Evolutionary conservation across 35 echinoderm and acorn worm species (phyloP), one percentile per base, ranked within the genome.

Genomic region (Lytechinus variegatus): DNA sequence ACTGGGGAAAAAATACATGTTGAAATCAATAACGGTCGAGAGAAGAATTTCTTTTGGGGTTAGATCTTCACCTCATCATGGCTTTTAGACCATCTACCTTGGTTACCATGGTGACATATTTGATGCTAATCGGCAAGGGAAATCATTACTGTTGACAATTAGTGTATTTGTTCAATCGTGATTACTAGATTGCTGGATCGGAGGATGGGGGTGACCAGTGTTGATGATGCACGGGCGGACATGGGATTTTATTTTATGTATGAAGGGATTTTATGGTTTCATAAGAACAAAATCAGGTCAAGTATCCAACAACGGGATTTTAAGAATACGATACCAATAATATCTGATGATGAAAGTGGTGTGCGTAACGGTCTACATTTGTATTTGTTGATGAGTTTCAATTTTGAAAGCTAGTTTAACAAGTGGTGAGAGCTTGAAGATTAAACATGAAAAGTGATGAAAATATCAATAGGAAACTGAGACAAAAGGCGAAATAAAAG

Each of bases 81-180:
- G 66, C n/a, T 79, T 5, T 7, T 79, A 79, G 2, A n/a, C 66
- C 12, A 60, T 12, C 57, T 10, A 79, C 66, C 8, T 4, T 79
- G 4, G 66, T 79, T 79, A 79, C 66, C 14, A 79, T 79, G 66
- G 66, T 7, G 66, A 79, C n/a, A 16, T 16, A 79, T 79, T n/a
- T 19, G 66, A 79, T 79, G 66, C 14, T 79, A 19, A 79, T 79
- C 66, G 19, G 66, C 66, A 24, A 79, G 66, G 66, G 66, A 79
- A 79, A 79, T 79, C 66, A 79, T 79, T 79, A n/a, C n/a, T 79
- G 66, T 79, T 79, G 66, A 79, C 19, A 79, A 79, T 79, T 79
- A 79, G 66, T 79, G 66, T 79, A 79, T 79, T n/a, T 79, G 66
- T 79, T 79, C 66, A 79, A 24, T 19, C 66, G 21, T 79, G 66